Conservation (phyloP, 2,888 invertebrate species). For the Cosmopolites sordidus region DNA sequence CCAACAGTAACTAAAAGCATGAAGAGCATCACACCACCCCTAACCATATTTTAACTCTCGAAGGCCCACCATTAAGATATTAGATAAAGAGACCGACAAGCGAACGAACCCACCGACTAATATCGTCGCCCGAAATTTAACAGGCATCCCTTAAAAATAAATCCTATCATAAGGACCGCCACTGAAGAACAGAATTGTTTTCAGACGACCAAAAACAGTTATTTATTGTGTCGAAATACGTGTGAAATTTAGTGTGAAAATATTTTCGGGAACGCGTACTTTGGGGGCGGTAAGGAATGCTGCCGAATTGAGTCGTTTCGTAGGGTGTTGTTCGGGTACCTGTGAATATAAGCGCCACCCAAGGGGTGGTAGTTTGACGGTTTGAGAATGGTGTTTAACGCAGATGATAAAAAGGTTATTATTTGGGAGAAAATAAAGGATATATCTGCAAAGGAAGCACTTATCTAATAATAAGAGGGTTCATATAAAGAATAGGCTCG, state of each 20-base stretch:
- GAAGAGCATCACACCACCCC: background rate
- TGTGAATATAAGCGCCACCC: background rate
- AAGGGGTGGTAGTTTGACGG: too few relatives aligned
- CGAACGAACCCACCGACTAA: background rate
- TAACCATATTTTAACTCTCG: background rate
- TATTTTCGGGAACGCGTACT: slow-evolving; percentile 11
- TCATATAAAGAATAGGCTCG: too few relatives aligned
- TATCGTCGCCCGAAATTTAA: background rate
- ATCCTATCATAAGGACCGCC: too few relatives aligned
- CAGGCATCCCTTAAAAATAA: slow-evolving; percentile 1
- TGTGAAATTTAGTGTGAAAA: slow-evolving; percentile 25
- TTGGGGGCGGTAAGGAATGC: slow-evolving; percentile 15
- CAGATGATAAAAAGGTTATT: background rate
- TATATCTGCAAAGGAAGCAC: too few relatives aligned
- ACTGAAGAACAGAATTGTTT: too few relatives aligned
- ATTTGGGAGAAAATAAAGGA: too few relatives aligned
- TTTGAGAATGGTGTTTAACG: too few relatives aligned
- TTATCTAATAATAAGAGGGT: too few relatives aligned
- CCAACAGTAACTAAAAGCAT: too few relatives aligned
- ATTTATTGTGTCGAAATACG: slow-evolving; percentile 19
- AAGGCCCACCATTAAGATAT: background rate
- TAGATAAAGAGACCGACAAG: slow-evolving; percentile 1
- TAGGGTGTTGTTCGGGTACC: background rate
- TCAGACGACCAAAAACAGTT: too few relatives aligned
- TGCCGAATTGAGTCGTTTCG: slow-evolving; percentile 5